Conservation (phyloP, 2,113 vertebrate species). For the Petrocephalus zakoni region DNA sequence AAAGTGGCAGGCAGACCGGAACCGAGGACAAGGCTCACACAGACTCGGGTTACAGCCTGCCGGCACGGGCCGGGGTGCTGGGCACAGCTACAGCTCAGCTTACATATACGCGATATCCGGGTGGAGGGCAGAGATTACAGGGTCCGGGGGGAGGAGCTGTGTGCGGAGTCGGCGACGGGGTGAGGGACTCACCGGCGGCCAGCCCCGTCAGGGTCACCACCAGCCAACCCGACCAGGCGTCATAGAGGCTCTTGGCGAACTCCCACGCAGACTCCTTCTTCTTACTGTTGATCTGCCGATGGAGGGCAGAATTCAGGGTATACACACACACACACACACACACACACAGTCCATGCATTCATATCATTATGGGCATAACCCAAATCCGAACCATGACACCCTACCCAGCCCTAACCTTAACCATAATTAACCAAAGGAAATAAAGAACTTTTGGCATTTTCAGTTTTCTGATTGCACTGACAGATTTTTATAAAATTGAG, state of each 20-base stretch:
- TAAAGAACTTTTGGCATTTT: too few relatives aligned
- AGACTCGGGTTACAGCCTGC: not conserved
- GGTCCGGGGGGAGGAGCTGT: not conserved
- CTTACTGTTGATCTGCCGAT: slow-evolving; percentile 90
- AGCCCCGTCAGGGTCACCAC: slow-evolving; percentile 93
- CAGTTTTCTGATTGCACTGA: too few relatives aligned
- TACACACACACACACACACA: not conserved
- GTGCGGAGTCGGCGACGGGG: not conserved
- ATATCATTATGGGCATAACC: too few relatives aligned
- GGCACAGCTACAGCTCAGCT: not conserved
- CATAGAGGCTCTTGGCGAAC: slow-evolving; percentile 92
- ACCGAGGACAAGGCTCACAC: not conserved
- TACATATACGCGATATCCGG: not conserved
- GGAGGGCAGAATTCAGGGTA: slow-evolving; percentile 28
- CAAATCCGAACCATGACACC: too few relatives aligned
- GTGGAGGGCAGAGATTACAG: not conserved
- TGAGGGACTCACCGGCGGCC: slow-evolving; percentile 76
- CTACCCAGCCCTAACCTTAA: too few relatives aligned
- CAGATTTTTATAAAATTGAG: too few relatives aligned
- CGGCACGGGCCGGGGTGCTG: not conserved
- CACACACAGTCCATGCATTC: too few relatives aligned
- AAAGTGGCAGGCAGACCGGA: not conserved
- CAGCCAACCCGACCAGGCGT: slow-evolving; percentile 97
- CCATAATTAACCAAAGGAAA: too few relatives aligned
- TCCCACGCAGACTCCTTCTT: slow-evolving; percentile 98